These are phyloP conservation scores for Eulimnadia texana DNA, from an alignment of 1,140 invertebrate genomes.

Conservation along the genomic window DNA sequence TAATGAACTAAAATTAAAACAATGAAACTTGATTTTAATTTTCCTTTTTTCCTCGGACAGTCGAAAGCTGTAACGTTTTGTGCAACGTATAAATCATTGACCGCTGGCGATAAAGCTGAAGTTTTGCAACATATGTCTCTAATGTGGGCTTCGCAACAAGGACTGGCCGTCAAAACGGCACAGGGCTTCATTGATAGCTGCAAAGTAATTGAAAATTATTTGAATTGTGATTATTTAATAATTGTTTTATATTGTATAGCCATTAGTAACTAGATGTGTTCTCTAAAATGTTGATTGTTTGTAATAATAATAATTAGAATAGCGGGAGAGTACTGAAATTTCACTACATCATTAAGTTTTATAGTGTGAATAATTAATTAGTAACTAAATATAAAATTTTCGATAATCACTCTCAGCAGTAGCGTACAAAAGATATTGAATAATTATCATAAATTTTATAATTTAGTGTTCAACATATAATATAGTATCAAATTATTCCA, in stretches of 20 bases:
- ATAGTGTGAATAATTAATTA: no score
- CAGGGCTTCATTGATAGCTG: background rate
- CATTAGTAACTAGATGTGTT: background rate
- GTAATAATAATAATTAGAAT: background rate
- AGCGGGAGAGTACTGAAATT: background rate
- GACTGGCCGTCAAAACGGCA: background rate
- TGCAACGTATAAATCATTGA: background rate
- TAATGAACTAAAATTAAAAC: background rate
- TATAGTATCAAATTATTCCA: no score
- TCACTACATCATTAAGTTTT: background rate
- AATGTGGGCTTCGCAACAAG: background rate
- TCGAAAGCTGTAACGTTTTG: constrained; percentile 1
- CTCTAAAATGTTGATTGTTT: background rate
- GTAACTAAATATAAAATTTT: no score
- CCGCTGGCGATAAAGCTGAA: background rate
- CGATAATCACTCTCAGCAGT: no score
- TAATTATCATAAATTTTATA: no score
- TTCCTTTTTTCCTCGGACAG: no score
- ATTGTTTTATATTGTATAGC: background rate
- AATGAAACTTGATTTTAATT: no score
- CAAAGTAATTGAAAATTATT: background rate
- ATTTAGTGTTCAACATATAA: no score
- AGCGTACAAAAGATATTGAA: no score
- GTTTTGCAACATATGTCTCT: background rate
- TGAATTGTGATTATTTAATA: background rate